Evolutionary conservation across 2,113 vertebrate species (phyloP), one percentile per base, ranked within the genome.

Genomic region (Oxygymnocypris stewartii): DNA sequence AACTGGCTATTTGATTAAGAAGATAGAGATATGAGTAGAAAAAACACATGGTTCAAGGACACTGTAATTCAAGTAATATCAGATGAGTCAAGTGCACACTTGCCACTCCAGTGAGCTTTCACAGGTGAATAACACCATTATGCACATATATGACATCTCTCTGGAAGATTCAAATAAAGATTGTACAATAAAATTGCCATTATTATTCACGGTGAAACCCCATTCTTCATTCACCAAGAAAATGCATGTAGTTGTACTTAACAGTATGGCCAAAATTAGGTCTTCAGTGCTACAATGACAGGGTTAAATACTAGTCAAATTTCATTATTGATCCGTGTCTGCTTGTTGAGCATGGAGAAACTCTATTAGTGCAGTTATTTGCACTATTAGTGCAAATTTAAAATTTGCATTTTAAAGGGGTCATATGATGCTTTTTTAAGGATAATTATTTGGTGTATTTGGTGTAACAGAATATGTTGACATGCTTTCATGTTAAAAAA

Each of bases 1-100:
- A 31, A 44, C 25, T 4, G 3, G 10, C 23, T 47, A 42, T 54
- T 77, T 85, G 25, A 63, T 42, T 88, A 28, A 44, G 25, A 10
- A 42, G 16, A 20, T 20, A 37, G 20, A 44, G 9, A 44, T 14
- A 47, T 42, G 40, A 6, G 23, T n/a, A 85, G 18, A 74, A 57
- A 42, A 7, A 31, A 54, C 57, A 42, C 20, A 28, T 42, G 40
- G 0, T 63, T 51, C 11, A 49, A 79, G 51, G 25, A 87, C 40
- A 25, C 2, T 79, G 47, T 79, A 79, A 47, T 44, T 54, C 77
- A 51, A 79, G 25, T 25, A 57, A 25, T 37, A 73, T 51, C 35
- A 20, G 79, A 63, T 35, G 67, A 86, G 78, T 59, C 73, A 47
- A 76, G 54, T 75, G 42, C 57, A 76, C 54, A 65, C 25, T 49